Evolutionary conservation across 2,113 vertebrate species (phyloP), one percentile per base, ranked within the genome.

Genomic region (Phyllopteryx taeniolatus): DNA sequence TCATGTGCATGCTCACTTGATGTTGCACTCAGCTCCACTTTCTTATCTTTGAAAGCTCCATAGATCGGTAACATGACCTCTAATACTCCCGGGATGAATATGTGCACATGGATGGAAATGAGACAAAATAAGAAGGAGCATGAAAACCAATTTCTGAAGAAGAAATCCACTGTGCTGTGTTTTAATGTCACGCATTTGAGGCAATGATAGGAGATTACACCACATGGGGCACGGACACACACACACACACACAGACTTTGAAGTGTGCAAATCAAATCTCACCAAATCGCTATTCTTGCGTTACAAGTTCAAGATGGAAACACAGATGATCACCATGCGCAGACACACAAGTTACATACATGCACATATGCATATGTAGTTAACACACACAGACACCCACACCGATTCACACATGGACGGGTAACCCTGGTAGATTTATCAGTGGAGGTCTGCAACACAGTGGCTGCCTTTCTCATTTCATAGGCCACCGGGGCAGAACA

Each of bases 401-500:
- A 62, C 76, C 82, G 86, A 86, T 86, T 84, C 81, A 82, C 85
- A 82, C 79, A 85, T 65, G 79, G 83, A 89, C 86, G 88, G 85
- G 86, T 84, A 86, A 90, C 87, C 89, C 90, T 90, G 86, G 78
- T 90, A 90, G 89, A 91, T 91, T 91, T 91, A 91, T 93, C 91
- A 92, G 92, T 87, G 89, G 88, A 91, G 91, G 90, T 92, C 90
- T 91, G 90, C 88, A 93, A 90, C 93, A 94, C 93, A 94, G 92
- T 94, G 92, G 90, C 93, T 94, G 93, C 92, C 91, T 94, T 94
- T 94, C 93, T 94, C 91, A 93, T 94, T 94, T 94, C 93, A 94
- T 94, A 94, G 93, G 93, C 93, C 93, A 93, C 91, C 93, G 93
- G 89, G 93, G 93, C 92, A 93, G 93, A 94, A 93, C 93, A 94